These are phyloP conservation scores for Shargacucullia verbasci DNA, from an alignment of 2,888 invertebrate species.

Conservation along the genomic window DNA sequence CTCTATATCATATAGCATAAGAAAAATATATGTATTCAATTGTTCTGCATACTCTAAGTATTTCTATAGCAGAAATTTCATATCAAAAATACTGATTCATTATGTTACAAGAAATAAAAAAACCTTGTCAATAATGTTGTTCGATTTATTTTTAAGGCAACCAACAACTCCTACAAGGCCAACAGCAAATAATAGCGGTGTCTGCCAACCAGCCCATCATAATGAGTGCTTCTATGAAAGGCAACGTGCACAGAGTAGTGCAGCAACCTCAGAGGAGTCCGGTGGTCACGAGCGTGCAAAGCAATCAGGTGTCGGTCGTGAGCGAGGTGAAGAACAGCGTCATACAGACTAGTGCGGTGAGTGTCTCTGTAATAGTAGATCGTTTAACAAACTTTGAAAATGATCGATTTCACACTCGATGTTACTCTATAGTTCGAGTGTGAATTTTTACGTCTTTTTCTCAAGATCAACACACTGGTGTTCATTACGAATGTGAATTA, in stretches of 20 bases:
- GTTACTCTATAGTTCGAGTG: too few species aligned
- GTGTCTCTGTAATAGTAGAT: slow-evolving; percentile 38
- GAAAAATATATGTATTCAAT: too few species aligned
- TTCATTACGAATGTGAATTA: too few species aligned
- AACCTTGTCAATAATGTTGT: neutral
- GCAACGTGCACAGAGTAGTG: slow-evolving; percentile 73
- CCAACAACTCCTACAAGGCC: slow-evolving; percentile 74
- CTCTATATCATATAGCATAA: too few species aligned
- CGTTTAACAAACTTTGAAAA: slow-evolving; percentile 43
- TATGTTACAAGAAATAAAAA: too few species aligned
- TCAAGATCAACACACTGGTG: too few species aligned
- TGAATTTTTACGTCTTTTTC: too few species aligned
- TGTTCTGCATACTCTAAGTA: neutral
- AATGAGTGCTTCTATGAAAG: slow-evolving; percentile 78
- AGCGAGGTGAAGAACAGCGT: slow-evolving; percentile 72
- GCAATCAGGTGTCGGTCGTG: slow-evolving; percentile 58
- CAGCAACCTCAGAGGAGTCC: slow-evolving; percentile 75
- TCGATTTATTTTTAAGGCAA: slow-evolving; percentile 56
- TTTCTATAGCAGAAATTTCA: too few species aligned
- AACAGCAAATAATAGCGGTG: slow-evolving; percentile 80
- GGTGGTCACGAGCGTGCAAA: slow-evolving; percentile 62
- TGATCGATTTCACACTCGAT: too few species aligned
- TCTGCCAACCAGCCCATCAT: slow-evolving; percentile 83
- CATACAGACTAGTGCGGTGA: slow-evolving; percentile 71
- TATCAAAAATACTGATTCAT: too few species aligned